Evolutionary conservation across 2,888 invertebrate species (phyloP).

Genomic region (Pachydiplax longipennis): DNA sequence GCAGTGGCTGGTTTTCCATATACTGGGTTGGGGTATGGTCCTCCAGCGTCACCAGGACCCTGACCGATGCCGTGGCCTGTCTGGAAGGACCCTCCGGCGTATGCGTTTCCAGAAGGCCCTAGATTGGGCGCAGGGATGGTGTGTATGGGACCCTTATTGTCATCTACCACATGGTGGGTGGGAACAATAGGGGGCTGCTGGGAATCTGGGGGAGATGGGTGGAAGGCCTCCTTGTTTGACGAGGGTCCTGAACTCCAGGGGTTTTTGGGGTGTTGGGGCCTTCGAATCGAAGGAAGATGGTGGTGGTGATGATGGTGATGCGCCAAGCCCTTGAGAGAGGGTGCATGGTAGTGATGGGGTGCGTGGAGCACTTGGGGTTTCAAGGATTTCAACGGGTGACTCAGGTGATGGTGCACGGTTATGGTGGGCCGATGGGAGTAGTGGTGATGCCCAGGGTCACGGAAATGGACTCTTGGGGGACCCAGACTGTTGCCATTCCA

Average conservation of each 20-base stretch:
- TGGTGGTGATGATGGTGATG: constrained; percentile 58
- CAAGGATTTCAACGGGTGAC: constrained; percentile 46
- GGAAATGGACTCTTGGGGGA: constrained; percentile 63
- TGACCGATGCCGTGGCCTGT: constrained; percentile 14
- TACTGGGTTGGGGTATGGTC: constrained; percentile 29
- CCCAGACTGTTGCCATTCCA: constrained; percentile 60
- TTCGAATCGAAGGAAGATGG: background rate
- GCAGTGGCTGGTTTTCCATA: constrained; percentile 29
- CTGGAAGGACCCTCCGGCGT: background rate
- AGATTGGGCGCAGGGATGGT: constrained; percentile 87
- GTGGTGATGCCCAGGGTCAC: constrained; percentile 62
- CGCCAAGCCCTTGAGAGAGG: constrained; percentile 56
- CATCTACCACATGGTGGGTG: constrained; percentile 48
- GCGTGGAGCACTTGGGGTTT: constrained; percentile 41
- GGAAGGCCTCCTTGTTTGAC: constrained; percentile 44
- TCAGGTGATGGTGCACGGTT: constrained; percentile 53
- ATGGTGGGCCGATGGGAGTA: constrained; percentile 61
- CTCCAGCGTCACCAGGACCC: background rate
- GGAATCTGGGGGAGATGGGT: constrained; percentile 51
- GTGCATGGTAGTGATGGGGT: constrained; percentile 48
- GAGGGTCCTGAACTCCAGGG: constrained; percentile 45
- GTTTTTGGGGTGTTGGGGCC: background rate
- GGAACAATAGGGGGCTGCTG: constrained; percentile 35
- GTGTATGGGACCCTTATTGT: constrained; percentile 77
- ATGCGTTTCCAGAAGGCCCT: constrained; percentile 59